Evolutionary conservation across 2,888 invertebrate species (phyloP).

Genomic region (Dromius quadrimaculatus): DNA sequence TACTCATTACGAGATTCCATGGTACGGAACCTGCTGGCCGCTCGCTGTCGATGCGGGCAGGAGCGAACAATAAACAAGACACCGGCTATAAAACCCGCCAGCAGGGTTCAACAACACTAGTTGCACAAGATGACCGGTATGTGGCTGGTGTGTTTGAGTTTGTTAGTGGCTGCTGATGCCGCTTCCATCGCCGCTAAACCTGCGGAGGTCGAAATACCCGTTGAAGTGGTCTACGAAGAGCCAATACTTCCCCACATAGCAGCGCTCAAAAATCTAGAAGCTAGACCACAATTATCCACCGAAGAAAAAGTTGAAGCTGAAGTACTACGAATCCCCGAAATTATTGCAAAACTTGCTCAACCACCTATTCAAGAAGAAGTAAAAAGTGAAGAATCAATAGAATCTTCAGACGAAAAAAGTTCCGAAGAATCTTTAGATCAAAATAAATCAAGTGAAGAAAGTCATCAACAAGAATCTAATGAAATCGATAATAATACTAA

Average conservation of each 20-base stretch:
- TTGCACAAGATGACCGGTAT: constrained; percentile 60
- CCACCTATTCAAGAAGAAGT: not conserved
- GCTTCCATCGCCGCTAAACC: constrained; percentile 57
- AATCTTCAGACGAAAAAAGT: constrained; percentile 14
- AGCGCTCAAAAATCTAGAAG: constrained; percentile 59
- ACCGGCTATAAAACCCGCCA: constrained; percentile 63
- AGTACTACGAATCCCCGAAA: constrained; percentile 32
- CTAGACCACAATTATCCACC: constrained; percentile 58
- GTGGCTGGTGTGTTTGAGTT: constrained; percentile 58
- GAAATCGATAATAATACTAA: constrained; percentile 25
- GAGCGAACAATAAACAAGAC: constrained; percentile 57
- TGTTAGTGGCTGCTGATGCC: constrained; percentile 56
- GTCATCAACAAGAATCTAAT: constrained; percentile 34
- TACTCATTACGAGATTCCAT: constrained; percentile 22
- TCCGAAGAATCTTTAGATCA: not conserved
- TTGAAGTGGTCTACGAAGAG: constrained; percentile 61
- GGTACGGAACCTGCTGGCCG: constrained; percentile 48
- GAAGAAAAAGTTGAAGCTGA: constrained; percentile 56
- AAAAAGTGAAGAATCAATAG: constrained; percentile 40
- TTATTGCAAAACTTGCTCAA: constrained; percentile 31
- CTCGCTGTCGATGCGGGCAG: constrained; percentile 54
- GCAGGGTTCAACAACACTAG: constrained; percentile 64
- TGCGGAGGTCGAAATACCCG: constrained; percentile 61
- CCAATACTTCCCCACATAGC: too few relatives aligned
- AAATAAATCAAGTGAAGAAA: constrained; percentile 22